Conservation (phyloP, 2,797 vertebrate genomes). For the Onychomys leucogaster region DNA sequence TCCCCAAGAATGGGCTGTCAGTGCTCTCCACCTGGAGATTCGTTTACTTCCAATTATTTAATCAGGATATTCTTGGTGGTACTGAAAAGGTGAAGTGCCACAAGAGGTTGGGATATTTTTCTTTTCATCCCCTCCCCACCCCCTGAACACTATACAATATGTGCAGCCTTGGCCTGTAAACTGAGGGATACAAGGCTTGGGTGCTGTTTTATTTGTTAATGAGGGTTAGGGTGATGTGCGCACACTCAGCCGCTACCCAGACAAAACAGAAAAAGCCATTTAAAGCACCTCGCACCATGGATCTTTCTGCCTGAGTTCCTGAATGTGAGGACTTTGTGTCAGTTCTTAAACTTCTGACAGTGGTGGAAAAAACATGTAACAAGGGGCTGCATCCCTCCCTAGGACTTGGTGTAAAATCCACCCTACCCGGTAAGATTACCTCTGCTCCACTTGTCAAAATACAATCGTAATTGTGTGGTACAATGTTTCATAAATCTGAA, state of each 20-base stretch:
- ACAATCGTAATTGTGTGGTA: slow-evolving; percentile 80
- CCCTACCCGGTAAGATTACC: slow-evolving; percentile 61
- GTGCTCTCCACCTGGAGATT: slow-evolving; percentile 10
- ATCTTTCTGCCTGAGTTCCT: not conserved
- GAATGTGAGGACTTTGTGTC: slow-evolving; percentile 31
- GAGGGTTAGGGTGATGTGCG: slow-evolving; percentile 8
- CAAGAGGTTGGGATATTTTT: slow-evolving; percentile 27
- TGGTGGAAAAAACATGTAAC: slow-evolving; percentile 43
- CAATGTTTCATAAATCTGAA: slow-evolving; percentile 83
- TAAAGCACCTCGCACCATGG: not conserved
- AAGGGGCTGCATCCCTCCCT: slow-evolving; percentile 40
- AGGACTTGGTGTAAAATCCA: slow-evolving; percentile 75
- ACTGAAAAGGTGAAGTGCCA: slow-evolving; percentile 9
- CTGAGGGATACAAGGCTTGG: not conserved
- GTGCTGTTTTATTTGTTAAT: slow-evolving; percentile 38
- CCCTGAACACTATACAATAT: not conserved
- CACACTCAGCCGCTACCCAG: slow-evolving; percentile 47
- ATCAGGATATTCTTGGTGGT: not conserved
- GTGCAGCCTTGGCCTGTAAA: not conserved
- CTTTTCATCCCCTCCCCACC: slow-evolving; percentile 20
- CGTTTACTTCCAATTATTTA: slow-evolving; percentile 60
- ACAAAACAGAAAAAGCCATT: slow-evolving; percentile 52
- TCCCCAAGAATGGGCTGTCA: not conserved
- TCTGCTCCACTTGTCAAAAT: slow-evolving; percentile 84
- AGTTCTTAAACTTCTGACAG: not conserved